Evolutionary conservation across 1,140 invertebrate species (phyloP).

Genomic region (Brachystomella parvula): DNA sequence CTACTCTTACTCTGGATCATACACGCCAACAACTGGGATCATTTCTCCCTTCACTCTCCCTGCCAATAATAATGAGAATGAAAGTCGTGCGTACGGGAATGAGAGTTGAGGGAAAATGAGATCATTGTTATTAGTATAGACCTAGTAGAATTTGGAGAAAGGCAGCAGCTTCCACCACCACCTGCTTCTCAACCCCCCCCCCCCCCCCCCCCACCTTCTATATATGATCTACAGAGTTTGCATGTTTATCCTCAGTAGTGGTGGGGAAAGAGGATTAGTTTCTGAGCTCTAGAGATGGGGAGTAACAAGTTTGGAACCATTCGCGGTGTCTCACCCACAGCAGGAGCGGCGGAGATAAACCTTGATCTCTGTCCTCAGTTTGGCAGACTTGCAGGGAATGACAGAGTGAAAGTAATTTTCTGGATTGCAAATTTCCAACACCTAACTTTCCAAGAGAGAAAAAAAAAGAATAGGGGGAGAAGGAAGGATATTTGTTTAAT

Average conservation of each 20-base stretch:
- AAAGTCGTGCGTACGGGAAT: neutral
- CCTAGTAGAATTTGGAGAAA: neutral
- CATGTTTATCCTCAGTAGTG: neutral
- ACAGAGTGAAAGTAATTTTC: neutral
- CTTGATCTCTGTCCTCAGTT: neutral
- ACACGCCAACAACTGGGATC: neutral
- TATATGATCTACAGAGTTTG: neutral
- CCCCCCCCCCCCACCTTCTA: neutral
- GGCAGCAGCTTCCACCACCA: neutral
- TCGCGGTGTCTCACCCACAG: neutral
- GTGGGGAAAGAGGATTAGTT: neutral
- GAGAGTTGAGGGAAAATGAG: conserved; percentile 1
- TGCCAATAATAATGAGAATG: neutral
- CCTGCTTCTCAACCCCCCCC: neutral
- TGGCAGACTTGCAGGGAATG: neutral
- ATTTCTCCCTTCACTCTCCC: neutral
- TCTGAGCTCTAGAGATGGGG: too few relatives aligned
- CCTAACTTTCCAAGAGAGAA: too few relatives aligned
- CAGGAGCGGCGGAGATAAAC: neutral
- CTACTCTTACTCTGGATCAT: neutral
- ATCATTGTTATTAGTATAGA: neutral
- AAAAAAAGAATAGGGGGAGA: too few relatives aligned
- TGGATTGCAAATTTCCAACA: neutral
- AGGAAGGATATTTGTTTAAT: neutral
- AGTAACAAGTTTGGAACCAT: neutral